Conservation (phyloP, 2,888 invertebrate species). For the Chrysodeixis includens region DNA sequence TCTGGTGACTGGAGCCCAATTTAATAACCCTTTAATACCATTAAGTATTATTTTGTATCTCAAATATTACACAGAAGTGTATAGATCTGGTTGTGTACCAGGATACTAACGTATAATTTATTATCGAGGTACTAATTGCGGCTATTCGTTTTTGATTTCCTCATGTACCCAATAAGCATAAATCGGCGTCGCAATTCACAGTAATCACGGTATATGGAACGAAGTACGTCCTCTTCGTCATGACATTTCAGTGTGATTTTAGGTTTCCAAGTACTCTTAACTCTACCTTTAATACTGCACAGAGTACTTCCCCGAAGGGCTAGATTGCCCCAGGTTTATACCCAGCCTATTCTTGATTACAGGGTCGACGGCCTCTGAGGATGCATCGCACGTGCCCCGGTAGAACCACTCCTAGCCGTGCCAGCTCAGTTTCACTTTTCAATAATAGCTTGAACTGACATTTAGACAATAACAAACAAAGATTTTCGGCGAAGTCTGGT, state of each 20-base stretch:
- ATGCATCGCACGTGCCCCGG: conserved; percentile 46
- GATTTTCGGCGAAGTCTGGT: neutral
- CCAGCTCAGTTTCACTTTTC: conserved; percentile 16
- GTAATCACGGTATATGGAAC: neutral
- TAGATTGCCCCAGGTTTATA: conserved; percentile 24
- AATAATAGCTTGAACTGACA: conserved; percentile 12
- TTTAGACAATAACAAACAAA: neutral
- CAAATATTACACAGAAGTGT: neutral
- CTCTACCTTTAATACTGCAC: conserved; percentile 1
- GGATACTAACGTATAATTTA: neutral
- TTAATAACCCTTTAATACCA: neutral
- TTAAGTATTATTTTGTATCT: neutral
- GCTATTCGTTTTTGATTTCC: conserved; percentile 1
- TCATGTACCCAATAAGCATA: conserved; percentile 3
- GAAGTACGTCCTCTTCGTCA: neutral
- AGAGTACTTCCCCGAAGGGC: conserved; percentile 27
- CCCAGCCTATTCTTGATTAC: conserved; percentile 46
- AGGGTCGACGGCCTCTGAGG: conserved; percentile 53
- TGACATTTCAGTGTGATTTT: neutral
- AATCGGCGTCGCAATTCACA: neutral
- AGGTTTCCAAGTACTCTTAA: conserved; percentile 13
- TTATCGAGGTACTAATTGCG: neutral
- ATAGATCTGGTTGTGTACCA: neutral
- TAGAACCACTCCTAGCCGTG: conserved; percentile 36
- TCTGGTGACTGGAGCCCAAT: neutral